Percentiles rank a stretch among this genome's conserved stretches.
Evolutionary conservation across 2,113 vertebrate genomes (phyloP).

Genomic region (Misgurnus anguillicaudatus): DNA sequence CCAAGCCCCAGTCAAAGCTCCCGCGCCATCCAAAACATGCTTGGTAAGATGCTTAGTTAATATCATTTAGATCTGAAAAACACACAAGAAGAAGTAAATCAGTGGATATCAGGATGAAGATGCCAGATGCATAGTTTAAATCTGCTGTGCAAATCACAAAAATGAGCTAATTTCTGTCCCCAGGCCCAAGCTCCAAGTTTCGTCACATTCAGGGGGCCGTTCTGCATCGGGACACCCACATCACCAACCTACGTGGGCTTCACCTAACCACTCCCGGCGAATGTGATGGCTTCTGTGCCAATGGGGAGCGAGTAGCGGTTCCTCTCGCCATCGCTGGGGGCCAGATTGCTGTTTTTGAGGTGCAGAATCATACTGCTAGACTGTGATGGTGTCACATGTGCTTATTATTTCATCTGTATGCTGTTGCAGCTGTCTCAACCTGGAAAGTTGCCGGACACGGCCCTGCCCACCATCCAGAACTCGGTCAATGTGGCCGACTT

Average conservation of each 20-base stretch:
- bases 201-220: conserved; percentile 85
- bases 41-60: conserved; percentile 70
- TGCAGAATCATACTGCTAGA: too few relatives aligned
- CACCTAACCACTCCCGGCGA: conserved; percentile 94
- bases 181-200: conserved; percentile 87
- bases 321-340: conserved; percentile 87
- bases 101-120: too few relatives aligned
- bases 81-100: too few relatives aligned
- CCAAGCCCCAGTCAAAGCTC: conserved; percentile 88
- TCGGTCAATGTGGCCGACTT: conserved; percentile 81
- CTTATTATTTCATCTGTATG: neutral
- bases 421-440: conserved; percentile 81
- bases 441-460: conserved; percentile 80
- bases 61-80: too few relatives aligned
- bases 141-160: too few relatives aligned
- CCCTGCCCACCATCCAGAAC: conserved; percentile 89
- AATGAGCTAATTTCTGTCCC: neutral
- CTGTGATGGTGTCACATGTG: too few relatives aligned
- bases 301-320: conserved; percentile 79
- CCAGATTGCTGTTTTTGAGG: conserved; percentile 91
- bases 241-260: conserved; percentile 90
- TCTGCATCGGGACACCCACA: conserved; percentile 87
- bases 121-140: too few relatives aligned
- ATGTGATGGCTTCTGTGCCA: conserved; percentile 88
- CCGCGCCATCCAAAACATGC: conserved; percentile 82